A percentile compares a stretch with the other conserved stretches of the same genome.
phyloP scores from a whole-genome alignment of 1,140 invertebrate species.

The Anoplolepis gracilipes region DNA sequence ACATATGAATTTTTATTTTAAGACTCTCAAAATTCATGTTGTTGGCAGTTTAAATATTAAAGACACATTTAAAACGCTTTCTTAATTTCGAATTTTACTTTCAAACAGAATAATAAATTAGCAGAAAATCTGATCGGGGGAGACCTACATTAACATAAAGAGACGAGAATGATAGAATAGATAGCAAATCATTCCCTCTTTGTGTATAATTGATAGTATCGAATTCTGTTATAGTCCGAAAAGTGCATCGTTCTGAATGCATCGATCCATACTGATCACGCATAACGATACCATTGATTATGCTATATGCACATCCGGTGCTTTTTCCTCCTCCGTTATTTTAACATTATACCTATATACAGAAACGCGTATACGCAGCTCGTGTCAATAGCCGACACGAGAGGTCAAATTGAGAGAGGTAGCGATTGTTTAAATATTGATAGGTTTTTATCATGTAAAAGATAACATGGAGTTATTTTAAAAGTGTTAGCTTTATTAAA shows the following conservation, averaged over 20 bases:
- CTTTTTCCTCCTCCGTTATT: constrained; percentile 28
- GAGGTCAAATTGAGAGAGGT: neutral
- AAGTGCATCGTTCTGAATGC: constrained; percentile 61
- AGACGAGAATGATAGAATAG: constrained; percentile 13
- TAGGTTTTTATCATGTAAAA: neutral
- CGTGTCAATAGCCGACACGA: neutral
- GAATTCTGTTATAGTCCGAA: constrained; percentile 55
- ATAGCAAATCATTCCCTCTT: constrained; percentile 36
- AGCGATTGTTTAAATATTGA: constrained; percentile 11
- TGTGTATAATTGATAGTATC: constrained; percentile 61
- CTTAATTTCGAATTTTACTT: neutral
- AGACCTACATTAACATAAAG: constrained; percentile 13
- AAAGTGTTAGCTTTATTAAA: neutral
- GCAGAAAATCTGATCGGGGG: constrained; percentile 44
- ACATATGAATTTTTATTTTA: neutral
- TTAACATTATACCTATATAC: constrained; percentile 32
- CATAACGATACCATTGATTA: constrained; percentile 60
- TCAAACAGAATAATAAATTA: constrained; percentile 38
- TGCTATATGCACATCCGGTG: constrained; percentile 35
- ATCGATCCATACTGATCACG: constrained; percentile 51
- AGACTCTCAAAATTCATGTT: neutral
- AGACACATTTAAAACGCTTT: neutral
- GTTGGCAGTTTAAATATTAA: neutral
- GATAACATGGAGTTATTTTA: neutral
- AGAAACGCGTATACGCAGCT: neutral